Evolutionary conservation across 2,888 invertebrate genomes (phyloP).

Genomic region (Agriopis aurantiaria): DNA sequence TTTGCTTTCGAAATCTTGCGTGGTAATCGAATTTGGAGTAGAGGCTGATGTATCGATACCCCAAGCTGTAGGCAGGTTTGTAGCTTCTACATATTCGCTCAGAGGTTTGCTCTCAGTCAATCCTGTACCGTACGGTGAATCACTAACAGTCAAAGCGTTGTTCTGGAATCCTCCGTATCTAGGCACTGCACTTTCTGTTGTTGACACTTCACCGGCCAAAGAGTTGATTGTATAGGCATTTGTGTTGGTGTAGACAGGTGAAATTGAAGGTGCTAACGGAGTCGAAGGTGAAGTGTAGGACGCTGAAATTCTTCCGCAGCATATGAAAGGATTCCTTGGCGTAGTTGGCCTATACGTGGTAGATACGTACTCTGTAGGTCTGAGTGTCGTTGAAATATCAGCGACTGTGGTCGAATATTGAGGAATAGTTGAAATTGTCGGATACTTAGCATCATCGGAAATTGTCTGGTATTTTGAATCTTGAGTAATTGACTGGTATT

Average conservation of each 20-base stretch:
- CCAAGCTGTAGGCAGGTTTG: constrained; percentile 79
- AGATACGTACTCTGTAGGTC: constrained; percentile 58
- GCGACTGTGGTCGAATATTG: constrained; percentile 44
- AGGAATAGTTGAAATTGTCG: constrained; percentile 18
- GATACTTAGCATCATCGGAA: constrained; percentile 16
- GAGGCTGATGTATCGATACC: constrained; percentile 70
- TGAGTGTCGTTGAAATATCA: constrained; percentile 53
- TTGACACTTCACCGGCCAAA: constrained; percentile 59
- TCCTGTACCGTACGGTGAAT: constrained; percentile 79
- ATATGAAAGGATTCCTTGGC: constrained; percentile 70
- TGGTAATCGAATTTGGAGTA: constrained; percentile 64
- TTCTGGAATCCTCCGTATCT: constrained; percentile 80
- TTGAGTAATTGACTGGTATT: constrained; percentile 33
- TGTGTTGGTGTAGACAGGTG: constrained; percentile 76
- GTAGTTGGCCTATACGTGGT: constrained; percentile 63
- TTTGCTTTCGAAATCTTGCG: constrained; percentile 74
- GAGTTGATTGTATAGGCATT: constrained; percentile 68
- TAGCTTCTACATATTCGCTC: constrained; percentile 78
- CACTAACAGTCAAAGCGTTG: constrained; percentile 65
- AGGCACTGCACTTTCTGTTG: constrained; percentile 66
- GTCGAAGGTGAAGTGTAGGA: constrained; percentile 77
- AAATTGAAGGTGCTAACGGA: constrained; percentile 58
- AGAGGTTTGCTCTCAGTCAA: constrained; percentile 78
- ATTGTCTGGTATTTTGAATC: constrained; percentile 37
- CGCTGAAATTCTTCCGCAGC: constrained; percentile 79